Base-by-base conservation (phyloP, 2,113 vertebrate genomes). In the Scolopax mira region DNA sequence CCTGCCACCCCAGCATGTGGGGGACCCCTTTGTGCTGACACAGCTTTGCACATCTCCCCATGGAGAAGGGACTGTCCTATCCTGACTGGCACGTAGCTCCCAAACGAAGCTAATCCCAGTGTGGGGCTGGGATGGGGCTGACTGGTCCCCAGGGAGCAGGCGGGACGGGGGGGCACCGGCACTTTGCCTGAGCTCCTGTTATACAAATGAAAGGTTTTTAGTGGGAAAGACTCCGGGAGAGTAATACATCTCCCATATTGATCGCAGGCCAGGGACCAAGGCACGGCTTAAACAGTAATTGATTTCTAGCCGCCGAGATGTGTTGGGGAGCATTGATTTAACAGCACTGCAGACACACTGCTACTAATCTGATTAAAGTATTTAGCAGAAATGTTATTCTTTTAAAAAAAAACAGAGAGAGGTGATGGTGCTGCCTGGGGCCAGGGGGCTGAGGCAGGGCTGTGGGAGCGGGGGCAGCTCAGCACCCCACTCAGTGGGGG, bases 281-380 rank as follows among this genome's bases (percentile, higher is more conserved):
- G 96, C 94, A 96, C 95, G 97, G 96, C 97, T 98, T 98, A 98
- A 98, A 98, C 97, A 98, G 97, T 98, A 97, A 98, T 98, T 98
- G 98, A 98, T 98, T 98, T 98, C 97, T 98, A 98, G 97, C 97
- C 85, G 94, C 93, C 88, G 96, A 97, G 97, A 97, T 98, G 96
- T 97, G 97, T 98, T 97, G 97, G 93, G 96, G 94, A 97, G 96
- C 97, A 98, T 98, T 98, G 98, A 98, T 98, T 97, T 97, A 96
- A 96, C 96, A 98, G 97, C 97, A 97, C 97, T 97, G 98, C 97
- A 97, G 96, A 95, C 95, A 97, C 94, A 98, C 95, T 91, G 86
- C 95, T 93, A 97, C 98, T 98, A 98, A 98, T 98, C 97, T 87
- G 93, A 97, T 97, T 97, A 95, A 94, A 95, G 95, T 96, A 93